Evolutionary conservation across 2,797 vertebrate genomes (phyloP).

Genomic region (Spheniscus humboldti): DNA sequence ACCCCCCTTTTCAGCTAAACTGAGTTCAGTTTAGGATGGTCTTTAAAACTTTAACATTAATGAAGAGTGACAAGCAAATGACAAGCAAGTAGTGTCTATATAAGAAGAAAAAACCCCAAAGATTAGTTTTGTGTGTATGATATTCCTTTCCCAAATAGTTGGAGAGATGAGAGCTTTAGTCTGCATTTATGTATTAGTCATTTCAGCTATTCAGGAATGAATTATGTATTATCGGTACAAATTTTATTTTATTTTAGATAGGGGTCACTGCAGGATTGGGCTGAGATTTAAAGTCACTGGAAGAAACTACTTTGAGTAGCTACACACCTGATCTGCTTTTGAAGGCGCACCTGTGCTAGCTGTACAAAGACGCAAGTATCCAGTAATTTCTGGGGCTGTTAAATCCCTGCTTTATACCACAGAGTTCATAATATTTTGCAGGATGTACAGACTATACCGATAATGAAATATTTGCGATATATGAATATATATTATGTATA

Average conservation of each 20-base stretch:
- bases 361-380: neutral
- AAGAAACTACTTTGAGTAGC: neutral
- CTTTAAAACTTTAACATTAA: neutral
- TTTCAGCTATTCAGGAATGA: conserved; percentile 23
- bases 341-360: neutral
- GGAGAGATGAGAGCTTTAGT: conserved; percentile 33
- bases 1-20: neutral
- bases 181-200: conserved; percentile 5
- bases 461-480: neutral
- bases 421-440: neutral
- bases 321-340: neutral
- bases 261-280: conserved; percentile 11
- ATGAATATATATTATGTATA: neutral
- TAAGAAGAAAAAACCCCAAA: neutral
- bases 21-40: conserved; percentile 36
- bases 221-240: neutral
- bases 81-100: neutral
- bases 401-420: neutral
- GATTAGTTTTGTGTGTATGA: neutral
- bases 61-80: neutral
- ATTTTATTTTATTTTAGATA: conserved; percentile 27
- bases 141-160: conserved; percentile 21
- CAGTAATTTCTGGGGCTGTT: neutral
- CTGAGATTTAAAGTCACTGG: neutral
- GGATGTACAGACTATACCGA: neutral